phyloP scores from a whole-genome alignment of 2,888 invertebrate species.

The Fragum fragum region DNA sequence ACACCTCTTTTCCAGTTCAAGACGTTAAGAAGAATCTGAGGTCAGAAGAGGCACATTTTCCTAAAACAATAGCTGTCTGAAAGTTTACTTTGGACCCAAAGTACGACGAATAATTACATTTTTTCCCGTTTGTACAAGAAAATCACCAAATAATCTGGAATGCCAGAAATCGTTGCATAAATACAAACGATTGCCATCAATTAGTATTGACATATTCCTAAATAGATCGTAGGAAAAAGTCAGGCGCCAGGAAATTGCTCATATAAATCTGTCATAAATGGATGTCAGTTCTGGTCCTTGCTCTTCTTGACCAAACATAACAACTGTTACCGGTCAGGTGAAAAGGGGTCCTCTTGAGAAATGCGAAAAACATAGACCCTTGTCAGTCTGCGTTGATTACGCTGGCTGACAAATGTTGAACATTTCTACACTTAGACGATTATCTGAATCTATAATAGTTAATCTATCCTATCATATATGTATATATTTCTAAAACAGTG shows the following conservation, averaged over 20 bases:
- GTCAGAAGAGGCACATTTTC: too few species aligned
- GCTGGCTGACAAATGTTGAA: too few species aligned
- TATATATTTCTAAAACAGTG: too few species aligned
- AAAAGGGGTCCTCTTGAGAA: too few species aligned
- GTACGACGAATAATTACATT: background rate
- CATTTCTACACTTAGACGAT: too few species aligned
- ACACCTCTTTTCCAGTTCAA: too few species aligned
- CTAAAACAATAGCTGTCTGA: too few species aligned
- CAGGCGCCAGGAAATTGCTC: slow-evolving; percentile 13
- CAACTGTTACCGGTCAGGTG: background rate
- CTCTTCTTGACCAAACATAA: background rate
- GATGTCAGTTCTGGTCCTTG: background rate
- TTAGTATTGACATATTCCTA: slow-evolving; percentile 14
- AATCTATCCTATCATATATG: too few species aligned
- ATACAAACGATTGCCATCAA: background rate
- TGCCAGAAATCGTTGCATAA: slow-evolving; percentile 14
- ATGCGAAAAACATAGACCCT: too few species aligned
- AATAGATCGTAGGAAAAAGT: background rate
- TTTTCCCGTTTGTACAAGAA: background rate
- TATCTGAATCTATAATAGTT: too few species aligned
- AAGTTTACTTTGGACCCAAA: background rate
- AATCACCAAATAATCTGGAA: background rate
- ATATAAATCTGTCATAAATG: slow-evolving; percentile 3
- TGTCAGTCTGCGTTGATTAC: too few species aligned
- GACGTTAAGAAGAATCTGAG: too few species aligned